Percentiles rank a stretch among this genome's conserved stretches.
These are phyloP conservation scores for Notodonta ziczac DNA, from an alignment of 2,888 invertebrate species.

Conservation along the genomic window DNA sequence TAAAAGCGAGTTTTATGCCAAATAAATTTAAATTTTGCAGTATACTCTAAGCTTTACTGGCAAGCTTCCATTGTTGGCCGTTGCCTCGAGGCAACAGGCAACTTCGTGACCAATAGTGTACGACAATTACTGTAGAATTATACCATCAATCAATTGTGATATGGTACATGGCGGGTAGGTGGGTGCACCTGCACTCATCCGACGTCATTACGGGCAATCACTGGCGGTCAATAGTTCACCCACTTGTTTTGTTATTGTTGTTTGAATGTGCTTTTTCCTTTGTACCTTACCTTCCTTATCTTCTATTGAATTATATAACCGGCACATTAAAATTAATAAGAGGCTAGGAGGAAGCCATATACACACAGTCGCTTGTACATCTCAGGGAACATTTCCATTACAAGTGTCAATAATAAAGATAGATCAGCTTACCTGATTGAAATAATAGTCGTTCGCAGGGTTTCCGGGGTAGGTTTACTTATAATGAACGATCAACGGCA, in stretches of 20 bases:
- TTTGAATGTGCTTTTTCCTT: conserved; percentile 2
- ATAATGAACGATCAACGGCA: too few species aligned
- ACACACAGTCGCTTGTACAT: background rate
- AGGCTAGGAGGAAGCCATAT: too few species aligned
- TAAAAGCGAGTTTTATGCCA: background rate
- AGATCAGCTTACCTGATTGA: too few species aligned
- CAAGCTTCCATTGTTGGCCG: conserved; percentile 13
- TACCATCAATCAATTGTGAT: conserved; percentile 75
- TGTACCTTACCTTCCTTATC: too few species aligned
- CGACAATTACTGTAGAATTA: conserved; percentile 74
- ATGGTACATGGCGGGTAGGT: conserved; percentile 38
- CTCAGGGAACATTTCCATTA: too few species aligned
- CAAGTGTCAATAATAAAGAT: too few species aligned
- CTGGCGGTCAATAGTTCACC: conserved; percentile 62
- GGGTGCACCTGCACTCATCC: conserved; percentile 60
- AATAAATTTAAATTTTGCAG: background rate
- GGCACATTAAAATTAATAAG: too few species aligned
- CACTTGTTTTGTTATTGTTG: conserved; percentile 39
- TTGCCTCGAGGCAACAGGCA: conserved; percentile 51
- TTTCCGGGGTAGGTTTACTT: too few species aligned
- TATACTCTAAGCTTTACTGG: conserved; percentile 33
- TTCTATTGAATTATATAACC: too few species aligned
- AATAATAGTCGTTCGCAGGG: too few species aligned
- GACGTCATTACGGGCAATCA: conserved; percentile 58
- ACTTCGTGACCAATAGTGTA: conserved; percentile 71